Percentiles rank a stretch among this genome's conserved stretches.
phyloP scores from a whole-genome alignment of 2,797 vertebrate species.

The Mus minutoides region DNA sequence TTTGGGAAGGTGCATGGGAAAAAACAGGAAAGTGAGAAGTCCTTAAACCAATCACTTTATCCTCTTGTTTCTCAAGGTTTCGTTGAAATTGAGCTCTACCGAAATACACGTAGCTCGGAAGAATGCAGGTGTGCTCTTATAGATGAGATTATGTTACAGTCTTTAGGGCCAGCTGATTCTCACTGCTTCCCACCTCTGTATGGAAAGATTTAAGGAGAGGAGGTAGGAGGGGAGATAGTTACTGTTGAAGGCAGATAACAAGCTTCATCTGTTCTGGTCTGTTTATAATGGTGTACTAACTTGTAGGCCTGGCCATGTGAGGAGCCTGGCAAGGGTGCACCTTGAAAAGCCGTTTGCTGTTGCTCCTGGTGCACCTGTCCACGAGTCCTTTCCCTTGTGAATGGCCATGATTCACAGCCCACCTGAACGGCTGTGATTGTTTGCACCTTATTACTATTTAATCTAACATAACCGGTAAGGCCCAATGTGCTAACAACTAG shows the following conservation, averaged over 20 bases:
- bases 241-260: slow-evolving; percentile 1
- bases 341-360: slow-evolving; percentile 55
- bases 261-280: slow-evolving; percentile 45
- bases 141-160: slow-evolving; percentile 49
- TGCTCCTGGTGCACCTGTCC: slow-evolving; percentile 42
- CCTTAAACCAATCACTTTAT: slow-evolving; percentile 71
- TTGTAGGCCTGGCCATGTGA: slow-evolving; percentile 39
- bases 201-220: slow-evolving; percentile 43
- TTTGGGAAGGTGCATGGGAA: neutral
- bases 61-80: slow-evolving; percentile 70
- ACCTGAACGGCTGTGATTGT: slow-evolving; percentile 12
- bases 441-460: slow-evolving; percentile 68
- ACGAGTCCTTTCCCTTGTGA: neutral
- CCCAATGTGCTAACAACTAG: slow-evolving; percentile 57
- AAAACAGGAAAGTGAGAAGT: slow-evolving; percentile 64
- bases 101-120: slow-evolving; percentile 40
- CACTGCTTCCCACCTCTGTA: slow-evolving; percentile 33
- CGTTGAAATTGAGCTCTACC: slow-evolving; percentile 65
- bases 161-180: neutral
- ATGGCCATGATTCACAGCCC: slow-evolving; percentile 58
- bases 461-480: slow-evolving; percentile 61
- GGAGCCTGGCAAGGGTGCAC: slow-evolving; percentile 56
- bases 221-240: neutral
- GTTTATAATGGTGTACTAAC: neutral
- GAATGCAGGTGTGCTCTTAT: slow-evolving; percentile 63